Evolutionary conservation across 1,140 invertebrate genomes (phyloP).

Genomic region (Stenopsyche tienmushanensis): DNA sequence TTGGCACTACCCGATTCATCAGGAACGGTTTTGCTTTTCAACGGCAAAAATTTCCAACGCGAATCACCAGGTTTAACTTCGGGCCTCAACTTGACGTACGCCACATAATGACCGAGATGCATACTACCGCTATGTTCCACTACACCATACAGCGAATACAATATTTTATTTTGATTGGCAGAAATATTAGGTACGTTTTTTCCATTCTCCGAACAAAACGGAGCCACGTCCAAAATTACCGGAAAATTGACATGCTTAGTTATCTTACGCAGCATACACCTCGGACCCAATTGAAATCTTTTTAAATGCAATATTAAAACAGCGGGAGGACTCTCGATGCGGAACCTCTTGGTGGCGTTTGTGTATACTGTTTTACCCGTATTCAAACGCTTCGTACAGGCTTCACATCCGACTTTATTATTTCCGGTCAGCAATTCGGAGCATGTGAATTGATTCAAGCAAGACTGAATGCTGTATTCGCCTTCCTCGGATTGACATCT

Average conservation of each 20-base stretch:
- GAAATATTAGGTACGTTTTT: conserved; percentile 65
- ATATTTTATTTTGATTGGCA: conserved; percentile 65
- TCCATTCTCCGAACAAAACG: conserved; percentile 82
- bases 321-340: conserved; percentile 87
- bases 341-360: conserved; percentile 87
- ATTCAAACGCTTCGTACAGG: conserved; percentile 76
- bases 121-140: conserved; percentile 92
- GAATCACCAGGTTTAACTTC: conserved; percentile 60
- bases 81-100: conserved; percentile 80
- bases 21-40: conserved; percentile 56
- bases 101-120: conserved; percentile 93
- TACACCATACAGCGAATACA: conserved; percentile 92
- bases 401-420: conserved; percentile 91
- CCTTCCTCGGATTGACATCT: conserved; percentile 72
- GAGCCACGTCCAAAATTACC: conserved; percentile 81
- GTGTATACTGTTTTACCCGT: conserved; percentile 79
- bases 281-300: conserved; percentile 69
- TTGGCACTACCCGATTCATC: conserved; percentile 49
- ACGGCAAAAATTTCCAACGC: conserved; percentile 68
- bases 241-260: conserved; percentile 87
- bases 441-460: conserved; percentile 88
- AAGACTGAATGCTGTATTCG: conserved; percentile 83
- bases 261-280: conserved; percentile 72
- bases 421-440: conserved; percentile 84
- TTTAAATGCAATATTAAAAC: conserved; percentile 95